phyloP scores from a whole-genome alignment of 2,113 vertebrate species.

The Cervus canadensis region DNA sequence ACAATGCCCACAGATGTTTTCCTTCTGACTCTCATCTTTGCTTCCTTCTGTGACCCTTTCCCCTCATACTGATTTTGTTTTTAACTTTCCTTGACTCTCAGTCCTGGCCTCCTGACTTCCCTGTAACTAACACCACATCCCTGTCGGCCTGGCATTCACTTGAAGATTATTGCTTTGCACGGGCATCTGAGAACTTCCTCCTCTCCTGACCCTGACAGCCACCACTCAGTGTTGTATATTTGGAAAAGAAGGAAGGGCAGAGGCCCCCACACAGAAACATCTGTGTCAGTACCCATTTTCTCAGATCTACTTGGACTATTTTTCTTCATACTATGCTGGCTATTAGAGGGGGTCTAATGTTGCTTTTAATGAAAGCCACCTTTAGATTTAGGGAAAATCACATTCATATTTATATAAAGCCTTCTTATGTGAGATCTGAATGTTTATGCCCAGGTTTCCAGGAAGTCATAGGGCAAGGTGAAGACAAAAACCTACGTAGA shows the following conservation, averaged over 20 bases:
- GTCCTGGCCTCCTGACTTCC: slow-evolving; percentile 44
- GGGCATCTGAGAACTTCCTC: slow-evolving; percentile 63
- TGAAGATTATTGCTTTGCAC: slow-evolving; percentile 65
- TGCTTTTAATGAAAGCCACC: slow-evolving; percentile 61
- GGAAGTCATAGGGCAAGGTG: slow-evolving; percentile 1
- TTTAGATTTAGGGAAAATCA: slow-evolving; percentile 26
- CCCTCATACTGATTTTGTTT: slow-evolving; percentile 68
- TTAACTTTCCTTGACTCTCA: slow-evolving; percentile 70
- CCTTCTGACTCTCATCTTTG: slow-evolving; percentile 58
- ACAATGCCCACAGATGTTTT: slow-evolving; percentile 63
- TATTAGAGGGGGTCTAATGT: slow-evolving; percentile 25
- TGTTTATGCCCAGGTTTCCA: slow-evolving; percentile 21
- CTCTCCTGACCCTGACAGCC: slow-evolving; percentile 51
- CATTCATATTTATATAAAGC: slow-evolving; percentile 41
- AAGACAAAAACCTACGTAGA: slow-evolving; percentile 25
- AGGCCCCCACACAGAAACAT: slow-evolving; percentile 39
- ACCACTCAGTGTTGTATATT: slow-evolving; percentile 32
- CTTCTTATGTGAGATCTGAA: slow-evolving; percentile 27
- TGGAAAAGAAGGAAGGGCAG: slow-evolving; percentile 36
- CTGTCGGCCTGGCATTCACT: slow-evolving; percentile 53
- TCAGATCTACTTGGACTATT: slow-evolving; percentile 45
- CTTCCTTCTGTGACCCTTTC: slow-evolving; percentile 60
- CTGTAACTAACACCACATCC: slow-evolving; percentile 62
- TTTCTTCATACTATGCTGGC: slow-evolving; percentile 13
- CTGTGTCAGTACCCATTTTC: slow-evolving; percentile 38